Evolutionary conservation across 2,113 vertebrate species (phyloP), one percentile per base, ranked within the genome.

Genomic region (Grammomys dolichurus): DNA sequence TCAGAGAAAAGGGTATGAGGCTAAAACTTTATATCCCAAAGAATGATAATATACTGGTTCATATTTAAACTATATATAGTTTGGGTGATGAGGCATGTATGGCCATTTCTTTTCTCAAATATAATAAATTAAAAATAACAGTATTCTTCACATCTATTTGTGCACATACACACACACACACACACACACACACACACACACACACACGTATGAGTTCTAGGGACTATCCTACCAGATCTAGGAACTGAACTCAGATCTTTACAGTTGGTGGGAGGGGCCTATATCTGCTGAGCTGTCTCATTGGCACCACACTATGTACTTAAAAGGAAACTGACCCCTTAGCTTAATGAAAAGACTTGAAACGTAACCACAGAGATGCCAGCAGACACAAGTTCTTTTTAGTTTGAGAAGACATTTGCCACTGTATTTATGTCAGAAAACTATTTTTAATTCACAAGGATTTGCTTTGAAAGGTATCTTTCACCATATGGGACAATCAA

Each of bases 401-500:
- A 89, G 17, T n/a, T 48, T 69, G 48, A 90, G 48, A 81, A 58
- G 76, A 84, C 36, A 75, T 73, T 96, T 91, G 14, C 3, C 69
- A 56, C 48, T 60, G 8, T 73, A 91, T 92, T 91, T 84, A 63
- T 70, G 8, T 65, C 46, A 94, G 19, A 22, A 69, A 84, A 1
- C 5, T 31, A 24, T 56, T 95, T 93, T 89, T 48, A 40, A 76
- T 90, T 93, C 56, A 86, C 1, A 92, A 92, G 54, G 86, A 87
- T 86, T 93, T 95, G 40, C 63, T 94, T 95, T 58, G 69, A 90
- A 94, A 51, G 69, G 5, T 56, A 54, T 87, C 72, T 96, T 89
- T 87, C 13, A 84, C 36, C 28, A 87, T 60, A 9, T 10, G 17
- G 78, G 85, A 78, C 65, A 63, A 46, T 91, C 12, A 48, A 58